Conservation (phyloP, 2,113 vertebrate species). For the Felis chaus region DNA sequence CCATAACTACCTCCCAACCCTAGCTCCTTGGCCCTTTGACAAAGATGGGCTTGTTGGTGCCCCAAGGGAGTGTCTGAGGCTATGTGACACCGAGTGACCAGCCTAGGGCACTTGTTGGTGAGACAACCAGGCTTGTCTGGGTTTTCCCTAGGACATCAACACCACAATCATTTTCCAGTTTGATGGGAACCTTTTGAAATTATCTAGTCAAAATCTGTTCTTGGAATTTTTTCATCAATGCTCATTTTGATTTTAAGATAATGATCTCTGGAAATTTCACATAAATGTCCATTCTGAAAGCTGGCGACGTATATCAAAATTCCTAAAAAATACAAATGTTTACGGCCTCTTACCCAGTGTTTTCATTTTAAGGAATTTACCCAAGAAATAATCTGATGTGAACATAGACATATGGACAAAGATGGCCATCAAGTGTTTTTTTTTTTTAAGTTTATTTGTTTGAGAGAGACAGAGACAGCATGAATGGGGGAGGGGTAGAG, state of each 20-base stretch:
- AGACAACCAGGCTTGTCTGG: neutral
- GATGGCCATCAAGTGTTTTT: neutral
- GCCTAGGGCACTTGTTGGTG: neutral
- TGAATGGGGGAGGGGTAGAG: no score
- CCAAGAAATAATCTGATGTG: neutral
- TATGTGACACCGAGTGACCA: accelerated
- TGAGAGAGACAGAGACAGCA: no score
- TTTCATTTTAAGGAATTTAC: neutral
- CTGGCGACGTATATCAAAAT: neutral
- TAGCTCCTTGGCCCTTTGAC: neutral
- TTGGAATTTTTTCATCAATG: neutral
- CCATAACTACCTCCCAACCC: neutral
- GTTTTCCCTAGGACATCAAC: neutral
- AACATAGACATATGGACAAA: neutral
- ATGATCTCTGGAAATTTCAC: neutral
- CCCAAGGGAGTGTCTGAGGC: accelerated
- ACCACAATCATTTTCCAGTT: neutral
- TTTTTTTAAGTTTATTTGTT: no score
- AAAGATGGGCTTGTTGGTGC: neutral
- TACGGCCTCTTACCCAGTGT: neutral
- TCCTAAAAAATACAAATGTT: neutral
- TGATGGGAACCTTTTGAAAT: neutral
- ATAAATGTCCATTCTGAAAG: neutral
- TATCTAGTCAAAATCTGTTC: neutral
- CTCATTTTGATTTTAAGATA: neutral